Evolutionary conservation across 2,797 vertebrate genomes (phyloP).

Genomic region (Pteronotus mesoamericanus): DNA sequence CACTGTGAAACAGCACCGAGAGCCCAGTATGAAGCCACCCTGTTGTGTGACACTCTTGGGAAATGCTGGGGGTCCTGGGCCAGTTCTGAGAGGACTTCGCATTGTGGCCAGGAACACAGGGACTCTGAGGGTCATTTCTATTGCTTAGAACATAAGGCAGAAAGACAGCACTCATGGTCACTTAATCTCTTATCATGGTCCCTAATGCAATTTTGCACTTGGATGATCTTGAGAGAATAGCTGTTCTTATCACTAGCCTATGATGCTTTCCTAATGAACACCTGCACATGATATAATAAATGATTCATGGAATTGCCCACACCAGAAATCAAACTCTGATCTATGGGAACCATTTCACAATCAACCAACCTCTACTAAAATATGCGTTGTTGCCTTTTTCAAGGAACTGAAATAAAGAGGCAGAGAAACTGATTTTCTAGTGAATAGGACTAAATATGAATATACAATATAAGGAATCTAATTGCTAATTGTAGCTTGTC

Average conservation of each 20-base stretch:
- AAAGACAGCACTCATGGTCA: slow-evolving; percentile 56
- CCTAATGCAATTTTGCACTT: slow-evolving; percentile 74
- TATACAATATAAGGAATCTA: not conserved
- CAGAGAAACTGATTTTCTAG: not conserved
- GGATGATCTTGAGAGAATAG: slow-evolving; percentile 69
- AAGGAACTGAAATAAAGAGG: slow-evolving; percentile 27
- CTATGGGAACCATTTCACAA: slow-evolving; percentile 54
- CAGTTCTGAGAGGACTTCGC: not conserved
- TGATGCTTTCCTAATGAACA: slow-evolving; percentile 65
- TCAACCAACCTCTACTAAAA: slow-evolving; percentile 64
- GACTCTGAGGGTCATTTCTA: slow-evolving; percentile 47
- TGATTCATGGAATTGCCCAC: slow-evolving; percentile 53
- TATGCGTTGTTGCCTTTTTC: slow-evolving; percentile 21
- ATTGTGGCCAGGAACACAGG: not conserved
- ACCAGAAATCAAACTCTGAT: slow-evolving; percentile 68
- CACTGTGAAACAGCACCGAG: not conserved
- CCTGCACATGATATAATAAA: slow-evolving; percentile 60
- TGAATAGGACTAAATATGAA: not conserved
- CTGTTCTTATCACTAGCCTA: slow-evolving; percentile 49
- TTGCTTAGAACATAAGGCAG: slow-evolving; percentile 67
- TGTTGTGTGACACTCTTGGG: not conserved
- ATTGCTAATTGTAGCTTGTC: not conserved
- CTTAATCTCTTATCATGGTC: slow-evolving; percentile 61
- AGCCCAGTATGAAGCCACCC: not conserved
- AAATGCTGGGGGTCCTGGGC: not conserved